These are phyloP conservation scores for Pygmarrhopalites habei DNA, from an alignment of 1,140 invertebrate species.

Conservation along the genomic window DNA sequence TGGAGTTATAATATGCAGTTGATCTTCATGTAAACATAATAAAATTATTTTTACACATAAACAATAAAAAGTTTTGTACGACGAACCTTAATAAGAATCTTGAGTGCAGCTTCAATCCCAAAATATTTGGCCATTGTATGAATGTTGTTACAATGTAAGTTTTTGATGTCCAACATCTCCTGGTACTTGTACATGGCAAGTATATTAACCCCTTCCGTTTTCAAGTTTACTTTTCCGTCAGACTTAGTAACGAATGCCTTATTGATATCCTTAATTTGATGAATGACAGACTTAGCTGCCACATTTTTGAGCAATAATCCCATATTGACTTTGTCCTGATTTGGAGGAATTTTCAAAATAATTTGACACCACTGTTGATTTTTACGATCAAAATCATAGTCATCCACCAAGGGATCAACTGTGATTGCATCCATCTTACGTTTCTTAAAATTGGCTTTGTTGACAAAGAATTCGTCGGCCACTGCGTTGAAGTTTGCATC, in stretches of 20 bases:
- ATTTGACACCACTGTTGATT: slow-evolving; percentile 66
- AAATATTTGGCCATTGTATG: slow-evolving; percentile 81
- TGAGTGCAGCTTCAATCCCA: slow-evolving; percentile 91
- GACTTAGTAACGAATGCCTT: slow-evolving; percentile 58
- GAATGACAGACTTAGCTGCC: slow-evolving; percentile 66
- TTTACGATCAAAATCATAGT: slow-evolving; percentile 69
- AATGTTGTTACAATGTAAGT: slow-evolving; percentile 89
- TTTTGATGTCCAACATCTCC: slow-evolving; percentile 73
- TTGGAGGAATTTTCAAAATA: slow-evolving; percentile 52
- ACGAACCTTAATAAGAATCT: slow-evolving; percentile 64
- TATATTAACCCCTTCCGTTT: slow-evolving; percentile 94
- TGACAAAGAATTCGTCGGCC: neutral
- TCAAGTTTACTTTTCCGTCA: slow-evolving; percentile 55
- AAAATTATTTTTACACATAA: too few relatives aligned
- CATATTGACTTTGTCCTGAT: slow-evolving; percentile 57
- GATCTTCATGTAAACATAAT: too few relatives aligned
- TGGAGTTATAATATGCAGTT: too few relatives aligned
- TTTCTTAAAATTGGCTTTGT: neutral
- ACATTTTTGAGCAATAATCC: slow-evolving; percentile 65
- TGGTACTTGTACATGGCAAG: slow-evolving; percentile 68
- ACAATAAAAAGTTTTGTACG: neutral
- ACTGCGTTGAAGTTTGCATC: neutral
- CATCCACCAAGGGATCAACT: slow-evolving; percentile 48
- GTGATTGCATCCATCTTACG: slow-evolving; percentile 39
- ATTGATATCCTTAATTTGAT: slow-evolving; percentile 72